A percentile compares a stretch with the other conserved stretches of the same genome.
Conservation (phyloP, 1,140 invertebrate species). For the Battus philenor region DNA sequence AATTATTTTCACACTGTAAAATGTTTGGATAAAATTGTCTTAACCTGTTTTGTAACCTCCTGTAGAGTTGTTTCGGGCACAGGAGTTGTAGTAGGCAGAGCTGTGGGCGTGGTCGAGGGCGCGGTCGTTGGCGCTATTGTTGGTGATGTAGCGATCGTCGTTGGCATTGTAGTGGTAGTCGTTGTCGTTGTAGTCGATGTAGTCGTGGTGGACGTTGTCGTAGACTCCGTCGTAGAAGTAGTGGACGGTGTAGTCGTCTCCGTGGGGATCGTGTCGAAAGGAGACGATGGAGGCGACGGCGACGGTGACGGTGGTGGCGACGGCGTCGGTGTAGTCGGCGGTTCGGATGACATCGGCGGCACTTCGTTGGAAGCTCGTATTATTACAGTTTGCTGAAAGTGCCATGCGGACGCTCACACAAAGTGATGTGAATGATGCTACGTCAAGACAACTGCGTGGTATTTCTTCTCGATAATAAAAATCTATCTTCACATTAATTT, state of each 20-base stretch:
- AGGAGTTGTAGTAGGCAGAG: slow-evolving; percentile 31
- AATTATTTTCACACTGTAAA: neutral
- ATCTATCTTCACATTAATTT: no score
- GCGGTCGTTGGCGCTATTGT: slow-evolving; percentile 27
- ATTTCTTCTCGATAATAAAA: no score
- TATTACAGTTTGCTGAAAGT: slow-evolving; percentile 71
- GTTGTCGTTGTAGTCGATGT: slow-evolving; percentile 25
- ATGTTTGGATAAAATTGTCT: slow-evolving; percentile 14
- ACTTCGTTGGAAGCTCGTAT: slow-evolving; percentile 63
- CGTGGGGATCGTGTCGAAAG: slow-evolving; percentile 12
- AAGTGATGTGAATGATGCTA: slow-evolving; percentile 46
- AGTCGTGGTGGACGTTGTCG: slow-evolving; percentile 26
- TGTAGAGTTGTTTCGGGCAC: slow-evolving; percentile 43
- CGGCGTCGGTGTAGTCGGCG: slow-evolving; percentile 27
- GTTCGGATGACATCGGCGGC: slow-evolving; percentile 42
- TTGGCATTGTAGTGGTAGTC: slow-evolving; percentile 20
- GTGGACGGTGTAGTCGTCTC: slow-evolving; percentile 33
- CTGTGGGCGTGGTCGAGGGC: slow-evolving; percentile 19
- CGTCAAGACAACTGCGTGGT: slow-evolving; percentile 45
- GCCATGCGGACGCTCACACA: slow-evolving; percentile 70
- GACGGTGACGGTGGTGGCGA: slow-evolving; percentile 35
- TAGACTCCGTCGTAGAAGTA: slow-evolving; percentile 32
- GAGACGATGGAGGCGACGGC: slow-evolving; percentile 31
- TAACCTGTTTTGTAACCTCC: slow-evolving; percentile 56
- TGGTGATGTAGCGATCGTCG: slow-evolving; percentile 19